Conservation (phyloP, 2,888 invertebrate species). For the Acronicta psi region DNA sequence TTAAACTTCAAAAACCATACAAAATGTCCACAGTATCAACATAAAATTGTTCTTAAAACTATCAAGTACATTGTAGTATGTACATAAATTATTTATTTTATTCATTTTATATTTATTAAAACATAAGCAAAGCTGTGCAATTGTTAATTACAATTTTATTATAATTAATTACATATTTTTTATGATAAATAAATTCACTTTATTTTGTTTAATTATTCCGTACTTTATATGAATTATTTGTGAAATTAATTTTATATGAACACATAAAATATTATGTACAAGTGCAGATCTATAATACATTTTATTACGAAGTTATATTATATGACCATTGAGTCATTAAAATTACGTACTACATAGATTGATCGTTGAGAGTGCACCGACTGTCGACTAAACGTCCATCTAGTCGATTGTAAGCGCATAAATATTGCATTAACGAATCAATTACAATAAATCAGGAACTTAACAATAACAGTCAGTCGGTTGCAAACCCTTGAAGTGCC, state of each 20-base stretch:
- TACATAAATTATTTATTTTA: conserved; percentile 33
- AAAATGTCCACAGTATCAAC: conserved; percentile 49
- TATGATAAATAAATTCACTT: conserved; percentile 20
- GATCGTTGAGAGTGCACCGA: background rate
- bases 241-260: conserved; percentile 17
- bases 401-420: conserved; percentile 1
- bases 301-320: no score
- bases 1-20: conserved; percentile 61
- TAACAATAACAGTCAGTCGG: background rate
- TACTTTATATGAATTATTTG: conserved; percentile 1
- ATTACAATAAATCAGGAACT: background rate
- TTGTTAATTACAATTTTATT: conserved; percentile 53
- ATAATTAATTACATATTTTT: conserved; percentile 18
- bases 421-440: background rate
- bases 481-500: background rate
- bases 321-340: background rate
- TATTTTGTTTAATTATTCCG: conserved; percentile 26
- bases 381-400: background rate
- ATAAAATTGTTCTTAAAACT: conserved; percentile 43
- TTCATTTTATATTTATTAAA: conserved; percentile 39
- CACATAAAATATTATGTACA: background rate
- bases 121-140: conserved; percentile 56
- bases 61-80: conserved; percentile 46
- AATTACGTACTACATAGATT: background rate
- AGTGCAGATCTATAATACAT: no score